These are phyloP conservation scores for Netelia inedita DNA, from an alignment of 2,888 invertebrate species.

Conservation along the genomic window DNA sequence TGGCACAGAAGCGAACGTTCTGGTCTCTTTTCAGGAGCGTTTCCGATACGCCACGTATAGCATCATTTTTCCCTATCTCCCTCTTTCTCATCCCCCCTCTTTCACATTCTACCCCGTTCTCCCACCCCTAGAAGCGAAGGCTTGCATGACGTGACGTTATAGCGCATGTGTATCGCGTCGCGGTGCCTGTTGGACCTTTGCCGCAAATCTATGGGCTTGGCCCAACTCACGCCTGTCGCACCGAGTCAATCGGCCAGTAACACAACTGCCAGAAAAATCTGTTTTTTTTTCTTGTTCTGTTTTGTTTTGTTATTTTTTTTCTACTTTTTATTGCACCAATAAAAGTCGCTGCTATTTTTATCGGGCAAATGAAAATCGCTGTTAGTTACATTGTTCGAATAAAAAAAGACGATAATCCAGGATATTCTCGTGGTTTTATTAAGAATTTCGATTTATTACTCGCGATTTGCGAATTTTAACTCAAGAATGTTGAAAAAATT, in stretches of 20 bases:
- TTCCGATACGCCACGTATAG: slow-evolving; percentile 66
- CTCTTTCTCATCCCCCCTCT: slow-evolving; percentile 33
- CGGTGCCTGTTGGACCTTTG: slow-evolving; percentile 47
- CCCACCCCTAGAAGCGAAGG: slow-evolving; percentile 18
- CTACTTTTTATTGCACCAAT: not conserved
- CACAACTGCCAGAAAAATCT: not conserved
- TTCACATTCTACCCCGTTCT: slow-evolving; percentile 35
- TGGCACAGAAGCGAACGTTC: slow-evolving; percentile 10
- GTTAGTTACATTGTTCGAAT: too few species aligned
- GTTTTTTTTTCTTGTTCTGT: not conserved
- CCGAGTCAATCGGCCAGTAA: slow-evolving; percentile 35
- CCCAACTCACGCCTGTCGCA: slow-evolving; percentile 55
- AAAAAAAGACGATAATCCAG: too few species aligned
- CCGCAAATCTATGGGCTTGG: slow-evolving; percentile 41
- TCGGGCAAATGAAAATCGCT: too few species aligned
- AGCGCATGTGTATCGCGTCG: slow-evolving; percentile 50
- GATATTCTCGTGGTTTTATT: too few species aligned
- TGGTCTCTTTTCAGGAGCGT: slow-evolving; percentile 70
- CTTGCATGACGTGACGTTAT: slow-evolving; percentile 51
- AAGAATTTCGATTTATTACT: too few species aligned
- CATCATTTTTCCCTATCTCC: slow-evolving; percentile 45
- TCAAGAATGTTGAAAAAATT: too few species aligned
- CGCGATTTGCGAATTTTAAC: too few species aligned
- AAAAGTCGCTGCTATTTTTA: not conserved
- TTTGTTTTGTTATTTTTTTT: not conserved